These are phyloP conservation scores for Sphaerophoria taeniata DNA, from an alignment of 2,888 invertebrate genomes.

Conservation along the genomic window DNA sequence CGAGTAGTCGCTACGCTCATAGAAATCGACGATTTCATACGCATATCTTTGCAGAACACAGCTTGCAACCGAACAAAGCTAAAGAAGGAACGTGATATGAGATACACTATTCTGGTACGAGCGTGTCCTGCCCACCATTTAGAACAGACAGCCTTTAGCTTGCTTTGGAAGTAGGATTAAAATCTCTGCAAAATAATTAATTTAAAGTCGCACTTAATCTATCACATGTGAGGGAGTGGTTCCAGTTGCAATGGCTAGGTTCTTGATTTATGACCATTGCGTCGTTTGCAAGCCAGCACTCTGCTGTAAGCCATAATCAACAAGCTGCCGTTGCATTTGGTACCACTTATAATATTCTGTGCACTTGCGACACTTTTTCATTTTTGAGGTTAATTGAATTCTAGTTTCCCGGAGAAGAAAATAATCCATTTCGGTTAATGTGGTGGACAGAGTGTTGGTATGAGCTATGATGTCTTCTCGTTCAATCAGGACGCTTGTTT, in stretches of 20 bases:
- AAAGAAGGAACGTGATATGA: slow-evolving; percentile 70
- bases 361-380: slow-evolving; percentile 59
- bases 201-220: slow-evolving; percentile 74
- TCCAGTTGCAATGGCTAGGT: slow-evolving; percentile 50
- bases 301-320: no score
- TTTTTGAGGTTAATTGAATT: slow-evolving; percentile 71
- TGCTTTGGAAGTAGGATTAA: slow-evolving; percentile 57
- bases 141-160: not conserved
- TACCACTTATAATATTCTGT: slow-evolving; percentile 44
- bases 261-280: slow-evolving; percentile 68
- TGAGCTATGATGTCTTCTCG: no score
- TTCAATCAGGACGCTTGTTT: no score
- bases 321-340: not conserved
- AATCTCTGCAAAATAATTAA: slow-evolving; percentile 72
- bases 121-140: slow-evolving; percentile 66
- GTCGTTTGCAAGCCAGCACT: slow-evolving; percentile 18
- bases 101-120: slow-evolving; percentile 70
- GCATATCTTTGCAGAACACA: slow-evolving; percentile 21
- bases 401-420: slow-evolving; percentile 57
- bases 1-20: slow-evolving; percentile 7
- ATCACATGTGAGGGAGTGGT: slow-evolving; percentile 74
- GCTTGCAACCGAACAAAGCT: slow-evolving; percentile 12
- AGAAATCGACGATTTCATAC: slow-evolving; percentile 57
- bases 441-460: slow-evolving; percentile 51
- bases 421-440: slow-evolving; percentile 39